Percentiles rank a stretch among this genome's conserved stretches.
Conservation (phyloP, 2,797 vertebrate genomes). For the Protosalanx chinensis region DNA sequence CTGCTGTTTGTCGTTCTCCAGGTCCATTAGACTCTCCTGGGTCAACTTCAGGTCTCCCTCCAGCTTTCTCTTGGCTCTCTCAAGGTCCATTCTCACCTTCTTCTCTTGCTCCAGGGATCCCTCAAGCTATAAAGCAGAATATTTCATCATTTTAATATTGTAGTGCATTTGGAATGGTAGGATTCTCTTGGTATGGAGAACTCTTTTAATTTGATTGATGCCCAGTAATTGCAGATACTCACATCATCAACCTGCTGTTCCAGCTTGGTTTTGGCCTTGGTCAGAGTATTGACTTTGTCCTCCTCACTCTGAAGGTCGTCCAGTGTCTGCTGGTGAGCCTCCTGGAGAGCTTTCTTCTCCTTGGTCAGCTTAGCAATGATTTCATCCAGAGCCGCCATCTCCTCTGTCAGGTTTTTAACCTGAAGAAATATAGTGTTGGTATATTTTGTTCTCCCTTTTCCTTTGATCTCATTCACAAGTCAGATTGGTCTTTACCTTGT, state of each 20-base stretch:
- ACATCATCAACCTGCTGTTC: constrained; percentile 84
- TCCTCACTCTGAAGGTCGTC: constrained; percentile 85
- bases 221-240: constrained; percentile 31
- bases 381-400: constrained; percentile 85
- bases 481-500: constrained; percentile 70
- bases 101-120: constrained; percentile 87
- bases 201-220: no score
- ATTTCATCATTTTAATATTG: no score
- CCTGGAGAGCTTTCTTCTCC: constrained; percentile 85
- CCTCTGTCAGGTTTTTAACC: constrained; percentile 88
- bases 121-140: constrained; percentile 69
- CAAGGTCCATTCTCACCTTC: constrained; percentile 85
- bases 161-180: no score
- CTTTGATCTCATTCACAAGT: not conserved
- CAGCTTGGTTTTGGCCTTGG: constrained; percentile 82
- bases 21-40: constrained; percentile 83
- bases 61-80: constrained; percentile 81
- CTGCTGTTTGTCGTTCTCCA: constrained; percentile 81
- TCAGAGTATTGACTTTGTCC: constrained; percentile 84
- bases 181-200: no score
- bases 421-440: constrained; percentile 21
- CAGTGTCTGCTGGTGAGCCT: constrained; percentile 82
- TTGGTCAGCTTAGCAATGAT: constrained; percentile 83
- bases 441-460: not conserved
- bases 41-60: constrained; percentile 76